Evolutionary conservation across 2,797 vertebrate species (phyloP), one percentile per base, ranked within the genome.

Genomic region (Orientallactaga sibirica): DNA sequence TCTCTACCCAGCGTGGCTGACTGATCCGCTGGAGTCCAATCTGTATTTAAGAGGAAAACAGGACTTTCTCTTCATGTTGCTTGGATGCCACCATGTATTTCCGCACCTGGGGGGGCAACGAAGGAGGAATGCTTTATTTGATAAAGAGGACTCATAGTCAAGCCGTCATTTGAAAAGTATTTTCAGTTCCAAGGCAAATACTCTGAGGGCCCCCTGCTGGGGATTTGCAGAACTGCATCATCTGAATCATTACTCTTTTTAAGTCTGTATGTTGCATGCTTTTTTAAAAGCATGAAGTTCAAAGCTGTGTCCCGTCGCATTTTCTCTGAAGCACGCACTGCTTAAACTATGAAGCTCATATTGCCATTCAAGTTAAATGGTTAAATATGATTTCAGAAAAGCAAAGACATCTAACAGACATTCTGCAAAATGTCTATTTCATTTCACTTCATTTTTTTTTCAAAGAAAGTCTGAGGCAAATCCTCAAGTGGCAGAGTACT

Each of bases 151-250:
- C 55, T 14, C 55, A 58, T 16, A 58, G 2, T 12, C 16, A 58
- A 58, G 16, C 55, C 14, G 55, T 58, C 55, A 14, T 58, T 58
- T 58, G 16, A 43, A 94, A 66, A 25, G 9, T 7, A 19, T 14
- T 2, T 71, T 68, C 14, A 67, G 55, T 68, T 61, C 48, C 55
- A 3, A 70, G 43, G 67, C 52, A 33, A 16, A 58, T 43, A 52
- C 87, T 58, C 52, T 37, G 4, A 1, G 15, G 3, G 79, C 85
- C 81, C 77, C 82, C 94, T 95, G 66, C 93, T 95, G 93, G 92
- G 27, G n/a, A 52, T 55, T 73, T 92, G 6, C 0, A 89, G 71
- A 90, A 82, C 67, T 79, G 71, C 41, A 2, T 15, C 71, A 27
- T 48, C 55, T 10, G 2, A 27, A 33, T 67, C 27, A 43, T 77